Base-by-base conservation (phyloP, 1,140 invertebrate species). In the Psilanteris sp. region DNA sequence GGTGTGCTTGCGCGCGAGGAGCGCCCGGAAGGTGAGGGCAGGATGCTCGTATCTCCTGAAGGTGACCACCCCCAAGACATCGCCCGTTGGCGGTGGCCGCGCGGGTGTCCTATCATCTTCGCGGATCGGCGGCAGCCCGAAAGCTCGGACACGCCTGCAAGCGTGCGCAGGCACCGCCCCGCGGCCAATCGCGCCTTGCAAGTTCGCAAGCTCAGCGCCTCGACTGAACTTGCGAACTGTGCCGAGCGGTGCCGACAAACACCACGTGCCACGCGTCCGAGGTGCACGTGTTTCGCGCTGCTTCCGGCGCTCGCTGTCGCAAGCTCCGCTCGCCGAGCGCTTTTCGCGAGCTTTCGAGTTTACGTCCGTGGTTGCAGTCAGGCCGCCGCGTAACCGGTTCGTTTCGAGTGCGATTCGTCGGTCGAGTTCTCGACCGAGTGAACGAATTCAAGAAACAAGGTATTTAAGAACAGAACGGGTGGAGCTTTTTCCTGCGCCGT, bases 251-350 rank as follows among this genome's bases (percentile, higher is more conserved):
- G 72, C 79, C 81, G 81, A 79, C 82, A 87, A 86, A 87, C 85
- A 85, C 85, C 86, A 87, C 87, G 86, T 87, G 87, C 80, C 80
- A 80, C 79, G 85, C 83, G 85, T 77, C 81, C 83, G 81, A 80
- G 78, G 76, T 82, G 84, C 86, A 87, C 86, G 86, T 88, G 87
- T 81, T 77, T 78, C 79, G 67, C 79, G 78, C 79, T 79, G 81
- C 77, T 78, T 79, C 36, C 73, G 81, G 75, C 57, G 14, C 8
- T 46, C 37, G 32, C 22, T 31, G 34, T 10, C 22, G 29, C 54
- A 43, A 44, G 39, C 55, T 39, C 10, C 16, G 31, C 54, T n/a
- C n/a, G n/a, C n/a, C n/a, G 46, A 29, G 4, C 14, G 11, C 31
- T 55, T 6, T 31, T 27, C 14, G 18, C 18, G 31, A 22, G 39